A percentile compares a stretch with the other conserved stretches of the same genome.
Conservation (phyloP, 1,140 invertebrate genomes). For the Eueides isabella region DNA sequence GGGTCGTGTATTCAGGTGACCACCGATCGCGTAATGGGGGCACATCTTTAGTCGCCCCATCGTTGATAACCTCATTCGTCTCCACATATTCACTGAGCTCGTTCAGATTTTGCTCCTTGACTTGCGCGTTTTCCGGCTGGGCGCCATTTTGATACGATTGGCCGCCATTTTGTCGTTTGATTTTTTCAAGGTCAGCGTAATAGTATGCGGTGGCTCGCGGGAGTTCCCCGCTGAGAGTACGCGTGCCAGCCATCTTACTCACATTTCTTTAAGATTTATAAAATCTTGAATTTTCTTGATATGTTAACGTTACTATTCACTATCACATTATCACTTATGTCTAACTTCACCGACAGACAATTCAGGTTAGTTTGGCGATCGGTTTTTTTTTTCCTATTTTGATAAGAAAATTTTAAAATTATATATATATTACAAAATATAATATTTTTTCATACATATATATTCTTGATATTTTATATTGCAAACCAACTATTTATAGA, state of each 20-base stretch:
- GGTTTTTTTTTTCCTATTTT: not conserved
- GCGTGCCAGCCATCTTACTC: slow-evolving; percentile 49
- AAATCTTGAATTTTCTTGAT: slow-evolving; percentile 1
- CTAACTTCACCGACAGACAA: not conserved
- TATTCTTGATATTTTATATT: no score
- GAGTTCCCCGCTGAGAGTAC: slow-evolving; percentile 53
- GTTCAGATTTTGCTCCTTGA: slow-evolving; percentile 41
- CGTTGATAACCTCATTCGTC: slow-evolving; percentile 60
- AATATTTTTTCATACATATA: no score
- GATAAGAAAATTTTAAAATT: no score
- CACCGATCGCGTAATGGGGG: slow-evolving; percentile 66
- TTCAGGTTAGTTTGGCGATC: not conserved
- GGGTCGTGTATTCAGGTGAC: slow-evolving; percentile 60
- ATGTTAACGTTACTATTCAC: slow-evolving; percentile 8
- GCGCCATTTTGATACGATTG: slow-evolving; percentile 22
- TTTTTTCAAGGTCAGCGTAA: slow-evolving; percentile 73
- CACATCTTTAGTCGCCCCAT: slow-evolving; percentile 61
- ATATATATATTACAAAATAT: no score
- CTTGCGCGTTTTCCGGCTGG: slow-evolving; percentile 7
- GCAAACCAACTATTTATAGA: no score
- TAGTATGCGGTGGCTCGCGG: slow-evolving; percentile 78
- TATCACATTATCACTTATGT: slow-evolving; percentile 4
- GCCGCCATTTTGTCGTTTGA: slow-evolving; percentile 59
- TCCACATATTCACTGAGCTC: slow-evolving; percentile 63
- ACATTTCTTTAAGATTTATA: not conserved